These are phyloP conservation scores for Cygnus atratus DNA, from an alignment of 2,113 vertebrate genomes.

Conservation along the genomic window DNA sequence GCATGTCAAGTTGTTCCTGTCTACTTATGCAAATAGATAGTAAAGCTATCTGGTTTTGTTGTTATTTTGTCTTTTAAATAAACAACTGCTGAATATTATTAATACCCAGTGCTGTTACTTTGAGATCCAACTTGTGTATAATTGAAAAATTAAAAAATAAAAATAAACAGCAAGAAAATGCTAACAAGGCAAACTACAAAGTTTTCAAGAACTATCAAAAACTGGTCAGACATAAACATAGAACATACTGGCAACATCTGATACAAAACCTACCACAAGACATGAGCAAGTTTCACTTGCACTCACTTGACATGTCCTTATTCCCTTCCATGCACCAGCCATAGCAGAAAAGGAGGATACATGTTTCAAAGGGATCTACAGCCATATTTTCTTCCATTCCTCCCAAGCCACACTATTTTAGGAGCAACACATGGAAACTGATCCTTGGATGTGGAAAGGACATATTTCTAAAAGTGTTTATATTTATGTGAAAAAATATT, in stretches of 20 bases:
- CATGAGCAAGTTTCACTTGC: fast-evolving
- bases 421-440: neutral
- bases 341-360: neutral
- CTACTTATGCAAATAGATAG: neutral
- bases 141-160: too few relatives aligned
- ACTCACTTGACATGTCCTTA: neutral
- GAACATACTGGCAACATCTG: neutral
- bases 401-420: neutral
- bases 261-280: neutral
- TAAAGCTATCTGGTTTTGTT: neutral
- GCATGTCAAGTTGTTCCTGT: neutral
- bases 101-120: neutral
- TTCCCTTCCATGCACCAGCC: neutral
- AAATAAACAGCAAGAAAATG: neutral
- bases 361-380: neutral
- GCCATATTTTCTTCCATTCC: neutral
- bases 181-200: neutral
- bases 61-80: neutral
- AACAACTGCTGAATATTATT: neutral
- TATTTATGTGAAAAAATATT: neutral
- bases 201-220: neutral
- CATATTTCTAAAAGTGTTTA: neutral
- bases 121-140: neutral
- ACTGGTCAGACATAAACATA: neutral
- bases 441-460: neutral